Base-by-base conservation (phyloP, 1,140 invertebrate genomes). In the Pollicipes pollicipes region DNA sequence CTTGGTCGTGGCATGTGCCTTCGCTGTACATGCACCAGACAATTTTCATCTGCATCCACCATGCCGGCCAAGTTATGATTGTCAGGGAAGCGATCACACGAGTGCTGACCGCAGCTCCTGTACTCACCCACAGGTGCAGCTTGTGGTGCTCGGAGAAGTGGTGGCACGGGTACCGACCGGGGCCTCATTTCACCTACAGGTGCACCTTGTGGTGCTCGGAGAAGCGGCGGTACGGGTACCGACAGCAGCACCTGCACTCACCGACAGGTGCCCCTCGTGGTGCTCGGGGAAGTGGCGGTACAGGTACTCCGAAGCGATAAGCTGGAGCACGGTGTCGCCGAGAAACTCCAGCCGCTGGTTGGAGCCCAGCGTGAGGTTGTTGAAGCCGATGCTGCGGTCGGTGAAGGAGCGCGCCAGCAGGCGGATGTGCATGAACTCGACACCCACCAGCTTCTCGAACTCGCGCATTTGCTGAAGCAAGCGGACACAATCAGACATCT, bases 331-430 rank as follows among this genome's bases (percentile, higher is more conserved):
- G 0, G 96, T 98, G 78, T 99, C 97, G 0, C 97, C 97, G 0
- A 99, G 82, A 81, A 98, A 99, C 82, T 99, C 97, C 64, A 99
- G 82, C 10, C 96, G 83, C 81, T 99, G 97, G 84, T 99, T 98
- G 16, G 97, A 96, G 29, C 97, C 97, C 82, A 97, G 80, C 0
- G 97, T 98, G 16, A 99, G 83, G 80, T 97, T 92, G 28, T 96
- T 99, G 77, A 90, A 96, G 0, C 94, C 94, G 70, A 98, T 90
- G 77, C 93, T 96, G 69, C 95, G 86, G 79, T 97, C 92, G 0
- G 96, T 98, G 78, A 99, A 97, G 24, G 95, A 93, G 75, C 95
- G 85, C 0, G 97, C 96, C 24, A 99, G 79, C 17, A 99, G 81
- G 30, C 97, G 85, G 69, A 99, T 97, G 77, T 99, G 95, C 66